phyloP scores from a whole-genome alignment of 2,113 vertebrate genomes.

The Upupa epops region DNA sequence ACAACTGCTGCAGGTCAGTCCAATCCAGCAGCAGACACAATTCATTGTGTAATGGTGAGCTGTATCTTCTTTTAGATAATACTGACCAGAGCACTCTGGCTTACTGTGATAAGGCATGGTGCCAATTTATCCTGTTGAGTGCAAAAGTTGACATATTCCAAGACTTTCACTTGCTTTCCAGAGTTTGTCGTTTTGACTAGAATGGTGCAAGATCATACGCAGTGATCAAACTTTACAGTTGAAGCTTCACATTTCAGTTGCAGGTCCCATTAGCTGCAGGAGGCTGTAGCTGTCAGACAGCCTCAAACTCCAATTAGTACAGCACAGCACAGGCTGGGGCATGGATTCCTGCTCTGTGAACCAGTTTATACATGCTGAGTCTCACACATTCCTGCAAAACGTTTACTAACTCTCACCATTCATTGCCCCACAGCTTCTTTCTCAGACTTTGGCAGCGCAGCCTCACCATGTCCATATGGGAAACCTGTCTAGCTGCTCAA shows the following conservation, averaged over 20 bases:
- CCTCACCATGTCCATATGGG: accelerated
- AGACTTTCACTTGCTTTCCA: not conserved
- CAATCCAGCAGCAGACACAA: not conserved
- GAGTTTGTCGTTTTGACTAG: not conserved
- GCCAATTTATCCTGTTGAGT: not conserved
- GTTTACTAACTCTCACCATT: not conserved
- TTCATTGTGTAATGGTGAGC: not conserved
- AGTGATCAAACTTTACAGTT: slow-evolving; percentile 32
- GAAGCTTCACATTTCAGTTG: slow-evolving; percentile 6
- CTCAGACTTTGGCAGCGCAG: not conserved
- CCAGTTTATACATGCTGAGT: not conserved
- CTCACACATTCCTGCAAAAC: not conserved
- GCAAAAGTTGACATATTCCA: slow-evolving; percentile 17
- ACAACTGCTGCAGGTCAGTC: not conserved
- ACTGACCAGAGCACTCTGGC: not conserved
- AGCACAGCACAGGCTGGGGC: not conserved
- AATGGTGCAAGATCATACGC: not conserved
- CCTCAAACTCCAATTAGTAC: not conserved
- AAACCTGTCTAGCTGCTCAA: not conserved
- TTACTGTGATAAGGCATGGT: not conserved
- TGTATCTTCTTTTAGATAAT: not conserved
- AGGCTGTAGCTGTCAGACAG: not conserved
- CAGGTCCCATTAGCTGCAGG: not conserved
- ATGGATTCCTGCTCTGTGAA: not conserved
- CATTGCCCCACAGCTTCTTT: not conserved